Evolutionary conservation across 2,797 vertebrate genomes (phyloP).

Genomic region (Parotocinclus haroldoi): DNA sequence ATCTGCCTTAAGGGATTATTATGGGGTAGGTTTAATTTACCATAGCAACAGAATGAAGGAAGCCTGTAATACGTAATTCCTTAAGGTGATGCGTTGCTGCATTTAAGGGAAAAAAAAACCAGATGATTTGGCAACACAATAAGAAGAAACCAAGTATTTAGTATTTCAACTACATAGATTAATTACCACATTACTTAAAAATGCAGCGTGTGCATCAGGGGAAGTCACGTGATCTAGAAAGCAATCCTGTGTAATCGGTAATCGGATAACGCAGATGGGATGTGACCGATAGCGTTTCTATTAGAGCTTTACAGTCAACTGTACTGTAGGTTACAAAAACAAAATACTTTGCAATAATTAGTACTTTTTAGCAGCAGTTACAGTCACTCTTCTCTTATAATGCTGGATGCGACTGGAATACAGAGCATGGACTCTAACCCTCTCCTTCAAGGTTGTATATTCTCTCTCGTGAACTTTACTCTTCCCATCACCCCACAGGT

Average conservation of each 20-base stretch:
- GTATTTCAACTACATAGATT: background rate
- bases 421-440: too few species aligned
- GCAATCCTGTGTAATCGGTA: conserved; percentile 22
- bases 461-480: too few species aligned
- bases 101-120: background rate
- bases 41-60: conserved; percentile 30
- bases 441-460: too few species aligned
- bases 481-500: too few species aligned
- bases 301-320: background rate
- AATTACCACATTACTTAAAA: background rate
- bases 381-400: too few species aligned
- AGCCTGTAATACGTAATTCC: conserved; percentile 36
- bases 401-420: too few species aligned
- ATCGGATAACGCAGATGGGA: conserved; percentile 9
- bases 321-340: too few species aligned
- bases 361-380: too few species aligned
- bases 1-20: conserved; percentile 14
- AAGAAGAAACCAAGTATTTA: background rate
- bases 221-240: conserved; percentile 11
- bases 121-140: background rate
- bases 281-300: background rate
- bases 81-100: background rate
- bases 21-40: background rate
- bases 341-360: too few species aligned
- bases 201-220: background rate